Evolutionary conservation across 2,888 invertebrate genomes (phyloP).

Genomic region (Scrobipalpa atriplicella): DNA sequence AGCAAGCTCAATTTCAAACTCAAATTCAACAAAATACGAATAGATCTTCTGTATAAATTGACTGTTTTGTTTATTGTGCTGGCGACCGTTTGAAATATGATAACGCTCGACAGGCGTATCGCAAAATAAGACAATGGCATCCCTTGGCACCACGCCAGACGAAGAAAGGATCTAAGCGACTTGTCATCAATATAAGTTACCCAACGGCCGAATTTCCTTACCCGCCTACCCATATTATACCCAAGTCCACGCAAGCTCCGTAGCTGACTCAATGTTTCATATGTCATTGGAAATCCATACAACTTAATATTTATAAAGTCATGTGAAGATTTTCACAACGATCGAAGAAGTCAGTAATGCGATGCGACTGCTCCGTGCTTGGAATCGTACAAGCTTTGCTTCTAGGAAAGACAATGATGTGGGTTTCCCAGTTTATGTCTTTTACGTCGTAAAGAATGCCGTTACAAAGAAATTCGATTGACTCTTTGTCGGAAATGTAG

Average conservation of each 20-base stretch:
- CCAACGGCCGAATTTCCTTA: constrained; percentile 49
- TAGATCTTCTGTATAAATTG: constrained; percentile 17
- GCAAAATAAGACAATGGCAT: constrained; percentile 56
- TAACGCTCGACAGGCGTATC: constrained; percentile 35
- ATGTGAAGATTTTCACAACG: background rate
- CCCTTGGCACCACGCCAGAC: constrained; percentile 62
- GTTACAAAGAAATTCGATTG: background rate
- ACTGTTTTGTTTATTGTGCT: constrained; percentile 23
- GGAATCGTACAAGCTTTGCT: constrained; percentile 17
- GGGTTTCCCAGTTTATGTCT: background rate
- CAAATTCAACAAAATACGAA: background rate
- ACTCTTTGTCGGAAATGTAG: background rate
- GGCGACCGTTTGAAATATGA: constrained; percentile 28
- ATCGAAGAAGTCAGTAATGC: constrained; percentile 6
- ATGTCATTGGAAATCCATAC: background rate
- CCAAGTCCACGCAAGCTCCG: background rate
- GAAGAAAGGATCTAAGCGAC: constrained; percentile 49
- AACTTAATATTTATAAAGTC: background rate
- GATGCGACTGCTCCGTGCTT: constrained; percentile 6
- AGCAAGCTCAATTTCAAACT: background rate
- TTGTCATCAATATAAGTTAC: constrained; percentile 70
- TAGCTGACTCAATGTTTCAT: too few species aligned
- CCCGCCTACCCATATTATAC: constrained; percentile 48
- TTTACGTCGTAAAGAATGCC: constrained; percentile 10
- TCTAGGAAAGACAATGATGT: background rate